Base-by-base conservation (phyloP, 2,113 vertebrate species). In the Stigmatopora nigra region DNA sequence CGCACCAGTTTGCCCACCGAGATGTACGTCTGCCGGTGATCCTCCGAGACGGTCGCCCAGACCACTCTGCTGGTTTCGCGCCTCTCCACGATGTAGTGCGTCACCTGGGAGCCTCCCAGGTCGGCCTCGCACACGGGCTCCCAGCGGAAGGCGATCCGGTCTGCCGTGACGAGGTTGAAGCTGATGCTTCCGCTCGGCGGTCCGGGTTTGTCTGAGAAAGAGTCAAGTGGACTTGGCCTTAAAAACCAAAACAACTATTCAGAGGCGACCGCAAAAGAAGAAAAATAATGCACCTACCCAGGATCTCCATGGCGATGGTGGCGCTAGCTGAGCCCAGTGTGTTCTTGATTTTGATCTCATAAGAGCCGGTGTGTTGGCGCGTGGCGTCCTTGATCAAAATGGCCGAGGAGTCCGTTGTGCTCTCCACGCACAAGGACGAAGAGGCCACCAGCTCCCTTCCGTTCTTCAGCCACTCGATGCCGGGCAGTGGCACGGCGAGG, bases 71-170 rank as follows among this genome's bases (percentile, higher is more conserved):
- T 98, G 61, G 96, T 99, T 80, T 99, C 96, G 22, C 95, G 91
- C 70, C 92, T 94, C 86, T 99, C 95, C 75, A 98, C 93, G 57
- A 97, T 84, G 63, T 96, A 99, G 69, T 99, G 97, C 61, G 93
- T 98, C 71, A 99, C 88, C 77, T 89, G 89, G 41, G 91, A 91
- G 58, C 97, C 94, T 47, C 96, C 96, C 6, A 96, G 81, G 35
- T 87, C 84, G 12, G 52, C 91, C 78, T 95, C 93, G 16, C 77
- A 80, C 62, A 97, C 93, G 16, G 93, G 91, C 12, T 89, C 81
- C 95, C 95, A 98, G 72, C 82, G 86, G 53, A 98, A 82, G 31
- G 90, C 79, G 55, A 98, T 93, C 74, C 81, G 95, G 80, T 97
- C 95, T 82, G 93, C 95, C 75, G 94, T 93, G 64, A 98, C 79